Evolutionary conservation across 2,113 vertebrate species (phyloP).

Genomic region (Numida meleagris): DNA sequence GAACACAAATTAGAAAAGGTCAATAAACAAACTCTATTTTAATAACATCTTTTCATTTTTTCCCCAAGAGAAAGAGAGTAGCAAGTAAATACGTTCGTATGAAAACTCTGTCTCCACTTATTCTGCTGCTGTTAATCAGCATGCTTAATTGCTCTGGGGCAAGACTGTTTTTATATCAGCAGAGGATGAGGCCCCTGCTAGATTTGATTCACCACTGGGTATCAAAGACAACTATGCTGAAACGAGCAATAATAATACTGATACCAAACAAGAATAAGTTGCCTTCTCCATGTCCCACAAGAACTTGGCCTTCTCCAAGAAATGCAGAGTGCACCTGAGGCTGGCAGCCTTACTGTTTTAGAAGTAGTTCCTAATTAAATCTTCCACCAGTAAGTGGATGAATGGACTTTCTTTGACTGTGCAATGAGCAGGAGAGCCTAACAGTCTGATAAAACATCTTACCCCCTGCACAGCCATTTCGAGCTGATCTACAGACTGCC

Average conservation of each 20-base stretch:
- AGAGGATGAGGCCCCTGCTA: background rate
- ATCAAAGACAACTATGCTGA: background rate
- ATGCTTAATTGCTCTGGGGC: background rate
- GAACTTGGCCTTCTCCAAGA: background rate
- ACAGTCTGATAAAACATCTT: background rate
- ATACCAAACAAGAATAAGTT: background rate
- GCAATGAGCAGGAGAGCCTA: background rate
- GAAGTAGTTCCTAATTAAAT: background rate
- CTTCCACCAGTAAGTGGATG: background rate
- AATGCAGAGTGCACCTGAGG: background rate
- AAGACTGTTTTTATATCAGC: background rate
- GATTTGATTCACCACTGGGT: background rate
- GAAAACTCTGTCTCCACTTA: background rate
- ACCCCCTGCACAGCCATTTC: conserved; percentile 42
- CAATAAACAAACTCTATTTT: conserved; percentile 39
- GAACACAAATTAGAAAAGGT: conserved; percentile 33
- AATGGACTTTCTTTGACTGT: background rate
- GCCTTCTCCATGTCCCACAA: too few species aligned
- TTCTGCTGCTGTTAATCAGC: background rate
- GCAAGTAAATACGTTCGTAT: background rate
- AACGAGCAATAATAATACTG: background rate
- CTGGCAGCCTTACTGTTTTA: background rate
- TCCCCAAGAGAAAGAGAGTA: background rate
- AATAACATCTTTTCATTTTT: background rate
- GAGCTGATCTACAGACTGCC: conserved; percentile 62